Base-by-base conservation (phyloP, 1,140 invertebrate species). In the Euschistus heros region DNA sequence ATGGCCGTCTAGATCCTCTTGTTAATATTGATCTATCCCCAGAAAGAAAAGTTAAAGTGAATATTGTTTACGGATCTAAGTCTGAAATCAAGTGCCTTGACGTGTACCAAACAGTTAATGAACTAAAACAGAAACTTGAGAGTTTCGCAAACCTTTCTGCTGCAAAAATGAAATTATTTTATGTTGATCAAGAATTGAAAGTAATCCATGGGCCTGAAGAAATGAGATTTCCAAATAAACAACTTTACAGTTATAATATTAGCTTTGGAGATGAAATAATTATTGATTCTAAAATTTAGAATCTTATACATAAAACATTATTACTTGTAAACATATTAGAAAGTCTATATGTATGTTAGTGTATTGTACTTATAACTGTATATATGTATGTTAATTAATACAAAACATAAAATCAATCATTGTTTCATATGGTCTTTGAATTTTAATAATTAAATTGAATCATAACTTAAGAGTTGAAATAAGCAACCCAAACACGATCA, bases 181-280 rank as follows among this genome's bases (percentile, higher is more conserved):
- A 94, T 74, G 81, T 90, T 27, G 80, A 84, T 67, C 77, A 86
- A 79, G 88, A 80, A 60, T 76, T 83, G 75, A 77, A 78, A 72
- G 75, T 74, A 65, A 72, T 76, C 27, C 76, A 78, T 68, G 82
- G 89, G 8, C 86, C 90, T 1, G 91, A 94, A 77, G 89, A 91
- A 74, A 91, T 95, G 87, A 82, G 84, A 67, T 92, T 84, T 73
- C 88, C 89, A 1, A 87, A 88, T 67, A 92, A 92, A 71, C 88
- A 89, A 73, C 78, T 95, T 24, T 94, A 94, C 74, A 90, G 89
- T 64, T 94, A 94, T 75, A 93, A 94, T 75, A 89, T 95, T 65
- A 80, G 84, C 67, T 89, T 89, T 70, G 91, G 91, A 2, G 91
- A 94, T 77, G 90, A 94, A 75, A 92, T 95, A 71, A 88, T 93